Percentiles rank a stretch among this genome's conserved stretches.
These are phyloP conservation scores for Cercopithecus mitis DNA, from an alignment of 2,797 vertebrate genomes.

Conservation along the genomic window DNA sequence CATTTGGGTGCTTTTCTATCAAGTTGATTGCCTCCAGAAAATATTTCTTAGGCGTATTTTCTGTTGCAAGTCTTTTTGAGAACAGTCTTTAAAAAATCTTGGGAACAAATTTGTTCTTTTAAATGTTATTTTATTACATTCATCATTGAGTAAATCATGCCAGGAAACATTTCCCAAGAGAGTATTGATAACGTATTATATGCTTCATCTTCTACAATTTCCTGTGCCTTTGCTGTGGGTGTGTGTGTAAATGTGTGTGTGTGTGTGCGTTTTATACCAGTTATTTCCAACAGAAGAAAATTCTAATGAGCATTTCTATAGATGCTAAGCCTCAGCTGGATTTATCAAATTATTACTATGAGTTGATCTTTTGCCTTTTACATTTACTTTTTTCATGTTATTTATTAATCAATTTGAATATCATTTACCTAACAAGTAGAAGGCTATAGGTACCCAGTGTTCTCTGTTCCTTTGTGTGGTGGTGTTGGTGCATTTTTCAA, in stretches of 20 bases:
- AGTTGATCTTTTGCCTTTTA: constrained; percentile 55
- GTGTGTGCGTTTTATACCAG: constrained; percentile 58
- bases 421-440: constrained; percentile 53
- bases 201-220: constrained; percentile 74
- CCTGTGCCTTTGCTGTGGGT: background rate
- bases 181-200: constrained; percentile 65
- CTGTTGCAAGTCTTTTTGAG: background rate
- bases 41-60: background rate
- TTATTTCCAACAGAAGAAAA: constrained; percentile 72
- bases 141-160: constrained; percentile 23
- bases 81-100: constrained; percentile 1
- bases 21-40: constrained; percentile 56
- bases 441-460: background rate
- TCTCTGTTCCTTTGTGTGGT: constrained; percentile 15
- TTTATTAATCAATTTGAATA: constrained; percentile 73
- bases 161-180: constrained; percentile 54
- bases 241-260: constrained; percentile 24
- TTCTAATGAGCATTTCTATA: constrained; percentile 62
- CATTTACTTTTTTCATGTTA: constrained; percentile 56
- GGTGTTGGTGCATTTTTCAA: background rate
- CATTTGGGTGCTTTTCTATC: constrained; percentile 40
- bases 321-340: constrained; percentile 38
- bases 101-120: constrained; percentile 47
- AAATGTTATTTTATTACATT: constrained; percentile 49
- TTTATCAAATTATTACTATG: constrained; percentile 66